Conservation (phyloP, 1,140 invertebrate species). For the Aphelenchoides besseyi region DNA sequence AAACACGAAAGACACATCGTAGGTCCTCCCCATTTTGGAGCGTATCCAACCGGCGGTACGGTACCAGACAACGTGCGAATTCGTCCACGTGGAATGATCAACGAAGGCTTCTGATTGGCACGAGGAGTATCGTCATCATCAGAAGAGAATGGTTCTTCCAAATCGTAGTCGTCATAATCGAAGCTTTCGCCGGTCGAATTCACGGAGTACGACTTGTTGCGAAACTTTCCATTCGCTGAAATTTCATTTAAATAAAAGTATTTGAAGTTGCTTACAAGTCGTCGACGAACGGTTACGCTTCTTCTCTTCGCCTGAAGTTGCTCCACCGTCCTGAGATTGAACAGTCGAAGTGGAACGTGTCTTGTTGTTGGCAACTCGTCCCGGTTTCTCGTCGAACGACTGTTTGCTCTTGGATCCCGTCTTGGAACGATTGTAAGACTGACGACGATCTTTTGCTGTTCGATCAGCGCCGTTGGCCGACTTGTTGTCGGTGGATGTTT, state of each 20-base stretch:
- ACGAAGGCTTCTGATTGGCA: constrained; percentile 50
- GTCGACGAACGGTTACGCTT: constrained; percentile 27
- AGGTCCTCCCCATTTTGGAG: constrained; percentile 62
- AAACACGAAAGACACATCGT: constrained; percentile 61
- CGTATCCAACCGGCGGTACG: constrained; percentile 43
- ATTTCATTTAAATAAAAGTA: not conserved
- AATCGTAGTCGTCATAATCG: constrained; percentile 57
- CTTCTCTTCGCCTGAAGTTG: constrained; percentile 30
- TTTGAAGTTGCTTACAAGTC: constrained; percentile 18
- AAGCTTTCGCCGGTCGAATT: constrained; percentile 57
- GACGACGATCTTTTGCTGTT: constrained; percentile 16
- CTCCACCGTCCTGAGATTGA: constrained; percentile 22
- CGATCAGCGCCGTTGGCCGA: not conserved
- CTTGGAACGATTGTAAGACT: constrained; percentile 19
- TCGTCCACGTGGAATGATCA: constrained; percentile 57
- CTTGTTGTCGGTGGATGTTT: not conserved
- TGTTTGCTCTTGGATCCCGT: not conserved
- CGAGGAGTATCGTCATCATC: constrained; percentile 55
- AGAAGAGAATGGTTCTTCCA: constrained; percentile 61
- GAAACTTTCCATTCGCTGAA: constrained; percentile 40
- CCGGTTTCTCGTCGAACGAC: not conserved
- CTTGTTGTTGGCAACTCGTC: constrained; percentile 8
- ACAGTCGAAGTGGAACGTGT: constrained; percentile 11
- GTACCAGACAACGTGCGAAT: constrained; percentile 61
- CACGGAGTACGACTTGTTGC: constrained; percentile 40